These are phyloP conservation scores for Rhea pennata DNA, from an alignment of 2,113 vertebrate species.

Conservation along the genomic window DNA sequence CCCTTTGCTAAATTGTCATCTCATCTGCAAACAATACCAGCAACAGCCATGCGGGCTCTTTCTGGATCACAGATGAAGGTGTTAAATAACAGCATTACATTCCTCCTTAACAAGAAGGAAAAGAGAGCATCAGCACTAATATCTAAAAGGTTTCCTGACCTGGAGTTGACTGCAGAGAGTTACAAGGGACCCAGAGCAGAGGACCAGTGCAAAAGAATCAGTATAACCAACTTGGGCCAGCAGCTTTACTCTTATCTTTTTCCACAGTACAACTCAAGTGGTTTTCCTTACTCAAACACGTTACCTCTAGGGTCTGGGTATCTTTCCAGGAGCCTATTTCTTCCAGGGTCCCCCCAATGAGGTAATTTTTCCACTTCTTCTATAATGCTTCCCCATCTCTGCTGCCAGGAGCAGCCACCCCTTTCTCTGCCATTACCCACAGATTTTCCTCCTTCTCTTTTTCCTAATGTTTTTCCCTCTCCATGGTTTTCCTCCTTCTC, in stretches of 20 bases:
- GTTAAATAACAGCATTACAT: background rate
- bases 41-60: background rate
- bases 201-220: background rate
- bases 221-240: background rate
- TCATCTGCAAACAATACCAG: background rate
- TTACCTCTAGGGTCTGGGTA: background rate
- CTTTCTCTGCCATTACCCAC: no score
- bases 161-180: background rate
- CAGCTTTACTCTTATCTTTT: background rate
- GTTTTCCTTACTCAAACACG: fast-evolving
- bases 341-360: background rate
- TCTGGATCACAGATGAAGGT: background rate
- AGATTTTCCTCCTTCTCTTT: background rate
- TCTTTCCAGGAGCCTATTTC: background rate
- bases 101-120: background rate
- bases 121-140: no score
- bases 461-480: background rate
- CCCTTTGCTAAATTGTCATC: background rate
- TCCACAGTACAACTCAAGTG: background rate
- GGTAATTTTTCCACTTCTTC: background rate
- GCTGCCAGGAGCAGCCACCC: background rate
- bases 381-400: no score
- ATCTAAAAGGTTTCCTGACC: background rate
- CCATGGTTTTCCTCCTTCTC: background rate
- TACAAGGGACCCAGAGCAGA: background rate